Evolutionary conservation across 2,888 invertebrate species (phyloP), one percentile per base, ranked within the genome.

Genomic region (Drosophila pseudotalamancana): DNA sequence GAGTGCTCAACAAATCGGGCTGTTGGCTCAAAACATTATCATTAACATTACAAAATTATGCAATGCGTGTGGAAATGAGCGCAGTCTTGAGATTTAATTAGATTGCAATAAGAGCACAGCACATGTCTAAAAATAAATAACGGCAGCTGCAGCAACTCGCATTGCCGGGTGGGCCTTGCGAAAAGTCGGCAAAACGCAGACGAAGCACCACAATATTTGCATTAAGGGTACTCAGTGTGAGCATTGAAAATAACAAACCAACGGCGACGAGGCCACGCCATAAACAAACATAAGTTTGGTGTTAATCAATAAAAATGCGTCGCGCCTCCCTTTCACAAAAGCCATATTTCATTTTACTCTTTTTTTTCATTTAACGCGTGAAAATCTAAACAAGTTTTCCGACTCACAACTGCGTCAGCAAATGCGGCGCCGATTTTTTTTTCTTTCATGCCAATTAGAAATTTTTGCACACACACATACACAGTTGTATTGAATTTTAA

Each of bases 51-150:
- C 29, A 61, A 64, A 72, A 77, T 85, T 87, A 85, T 76, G 82
- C 84, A 84, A 80, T 76, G 81, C 64, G 66, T 84, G 77, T 73
- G 63, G 74, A 81, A 84, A 82, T 77, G 75, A 76, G 87, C 76
- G 62, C 84, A 87, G 35, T 40, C 63, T 61, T 54, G 55, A 60
- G 69, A 72, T 84, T 82, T 77, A 85, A 79, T 86, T 83, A 83
- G 87, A 81, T 69, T 82, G 79, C 79, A 81, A 69, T 65, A 82
- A 55, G 78, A 62, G 63, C 76, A 57, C 49, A 57, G 63, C 57
- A n/a, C 48, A 29, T 18, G 29, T 40, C 86, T 86, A 83, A 69
- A 83, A 80, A 86, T 83, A 83, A 4, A 56, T 6, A 12, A 34
- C 37, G 45, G 51, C 45, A 43, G 34, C 18, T 19, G 50, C 49